Evolutionary conservation across 2,797 vertebrate species (phyloP).

Genomic region (Chelidonichthys spinosus): DNA sequence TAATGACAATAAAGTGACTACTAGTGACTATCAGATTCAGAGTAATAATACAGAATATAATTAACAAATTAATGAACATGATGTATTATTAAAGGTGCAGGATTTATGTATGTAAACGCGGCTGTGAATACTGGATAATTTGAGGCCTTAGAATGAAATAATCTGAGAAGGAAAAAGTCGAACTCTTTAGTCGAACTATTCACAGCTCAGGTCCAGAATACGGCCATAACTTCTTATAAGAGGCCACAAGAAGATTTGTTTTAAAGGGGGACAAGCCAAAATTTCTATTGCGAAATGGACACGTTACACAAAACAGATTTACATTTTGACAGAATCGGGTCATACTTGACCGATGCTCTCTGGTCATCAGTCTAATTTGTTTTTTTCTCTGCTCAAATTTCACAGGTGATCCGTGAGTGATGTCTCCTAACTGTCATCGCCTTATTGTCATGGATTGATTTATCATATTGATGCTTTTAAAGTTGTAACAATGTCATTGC

Average conservation of each 20-base stretch:
- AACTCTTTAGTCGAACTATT: not conserved
- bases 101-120: not conserved
- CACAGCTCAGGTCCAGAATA: not conserved
- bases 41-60: not conserved
- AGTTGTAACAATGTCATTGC: slow-evolving; percentile 27
- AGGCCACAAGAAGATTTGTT: not conserved
- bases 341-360: slow-evolving; percentile 1
- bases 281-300: not conserved
- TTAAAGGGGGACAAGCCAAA: not conserved
- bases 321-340: slow-evolving; percentile 37
- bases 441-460: slow-evolving; percentile 14
- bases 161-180: not conserved
- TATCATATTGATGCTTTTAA: slow-evolving; percentile 38
- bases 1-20: too few relatives aligned
- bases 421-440: slow-evolving; percentile 19
- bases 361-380: not conserved
- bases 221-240: not conserved
- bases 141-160: not conserved
- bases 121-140: not conserved
- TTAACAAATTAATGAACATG: not conserved
- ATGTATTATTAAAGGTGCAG: not conserved
- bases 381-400: slow-evolving; percentile 48
- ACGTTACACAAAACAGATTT: not conserved
- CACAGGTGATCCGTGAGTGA: slow-evolving; percentile 72
- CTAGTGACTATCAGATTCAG: not conserved